phyloP scores from a whole-genome alignment of 2,888 invertebrate species.

The Parnassius apollo region DNA sequence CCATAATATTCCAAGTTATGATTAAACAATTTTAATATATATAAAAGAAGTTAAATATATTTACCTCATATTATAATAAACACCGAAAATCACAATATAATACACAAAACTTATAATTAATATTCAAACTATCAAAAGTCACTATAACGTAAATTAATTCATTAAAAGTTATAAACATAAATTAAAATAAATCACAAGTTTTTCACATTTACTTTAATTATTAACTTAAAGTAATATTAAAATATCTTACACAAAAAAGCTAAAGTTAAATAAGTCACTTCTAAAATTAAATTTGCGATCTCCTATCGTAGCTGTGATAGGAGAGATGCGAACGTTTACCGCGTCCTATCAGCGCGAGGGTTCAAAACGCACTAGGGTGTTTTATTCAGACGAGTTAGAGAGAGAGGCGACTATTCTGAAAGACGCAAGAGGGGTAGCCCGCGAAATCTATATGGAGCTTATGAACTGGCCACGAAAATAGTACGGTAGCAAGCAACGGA shows the following conservation, averaged over 20 bases:
- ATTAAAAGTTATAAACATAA: background rate
- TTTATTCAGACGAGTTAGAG: slow-evolving; percentile 41
- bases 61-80: slow-evolving; percentile 12
- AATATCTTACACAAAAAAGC: too few relatives aligned
- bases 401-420: slow-evolving; percentile 41
- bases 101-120: background rate
- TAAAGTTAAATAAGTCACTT: slow-evolving; percentile 16
- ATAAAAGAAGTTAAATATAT: too few relatives aligned
- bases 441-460: slow-evolving; percentile 60
- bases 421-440: slow-evolving; percentile 41
- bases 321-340: slow-evolving; percentile 15
- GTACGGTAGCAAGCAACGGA: slow-evolving; percentile 20
- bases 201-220: background rate
- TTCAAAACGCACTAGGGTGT: slow-evolving; percentile 57
- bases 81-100: slow-evolving; percentile 1
- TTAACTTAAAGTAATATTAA: background rate
- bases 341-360: slow-evolving; percentile 41
- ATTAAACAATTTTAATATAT: too few relatives aligned
- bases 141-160: background rate
- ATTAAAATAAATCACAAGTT: slow-evolving; percentile 2
- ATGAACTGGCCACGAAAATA: slow-evolving; percentile 35
- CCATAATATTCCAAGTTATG: too few relatives aligned
- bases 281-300: slow-evolving; percentile 41
- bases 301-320: slow-evolving; percentile 24
- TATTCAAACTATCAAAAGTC: background rate